Percentiles rank a stretch among this genome's conserved stretches.
Conservation (phyloP, 1,140 invertebrate species). For the Drosophila triauraria region DNA sequence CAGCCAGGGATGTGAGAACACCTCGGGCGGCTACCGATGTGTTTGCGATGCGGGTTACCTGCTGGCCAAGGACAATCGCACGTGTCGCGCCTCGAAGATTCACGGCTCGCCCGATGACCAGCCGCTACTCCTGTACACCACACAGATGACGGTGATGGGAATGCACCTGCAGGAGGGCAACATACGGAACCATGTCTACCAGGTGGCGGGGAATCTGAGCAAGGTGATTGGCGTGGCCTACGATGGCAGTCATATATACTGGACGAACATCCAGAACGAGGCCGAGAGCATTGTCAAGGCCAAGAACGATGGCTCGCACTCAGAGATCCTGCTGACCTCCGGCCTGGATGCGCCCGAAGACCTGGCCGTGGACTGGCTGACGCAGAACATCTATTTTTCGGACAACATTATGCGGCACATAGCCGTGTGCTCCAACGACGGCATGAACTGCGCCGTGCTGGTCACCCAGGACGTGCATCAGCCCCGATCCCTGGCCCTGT, state of each 20-base stretch:
- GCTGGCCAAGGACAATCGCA: conserved; percentile 87
- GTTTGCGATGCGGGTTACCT: conserved; percentile 91
- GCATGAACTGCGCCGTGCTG: conserved; percentile 88
- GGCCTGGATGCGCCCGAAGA: conserved; percentile 91
- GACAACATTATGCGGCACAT: conserved; percentile 90
- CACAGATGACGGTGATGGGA: conserved; percentile 85
- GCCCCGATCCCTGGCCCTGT: conserved; percentile 88
- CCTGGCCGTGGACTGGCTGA: conserved; percentile 93
- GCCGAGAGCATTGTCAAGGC: conserved; percentile 89
- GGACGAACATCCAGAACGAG: conserved; percentile 89
- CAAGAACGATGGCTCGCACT: conserved; percentile 86
- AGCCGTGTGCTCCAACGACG: conserved; percentile 90
- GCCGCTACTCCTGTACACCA: conserved; percentile 88
- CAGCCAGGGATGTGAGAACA: conserved; percentile 94
- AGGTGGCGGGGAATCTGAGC: conserved; percentile 85
- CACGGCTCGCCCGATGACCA: conserved; percentile 85
- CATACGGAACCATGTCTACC: conserved; percentile 74
- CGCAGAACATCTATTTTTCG: conserved; percentile 91
- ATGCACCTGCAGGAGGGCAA: conserved; percentile 85
- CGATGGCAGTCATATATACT: conserved; percentile 90
- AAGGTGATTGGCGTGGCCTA: conserved; percentile 89
- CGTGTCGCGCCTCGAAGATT: conserved; percentile 88
- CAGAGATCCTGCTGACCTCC: conserved; percentile 87
- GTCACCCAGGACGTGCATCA: conserved; percentile 86
- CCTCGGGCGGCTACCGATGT: conserved; percentile 91